Percentiles rank a stretch among this genome's conserved stretches.
Conservation (phyloP, 2,113 vertebrate genomes). For the Charina bottae region DNA sequence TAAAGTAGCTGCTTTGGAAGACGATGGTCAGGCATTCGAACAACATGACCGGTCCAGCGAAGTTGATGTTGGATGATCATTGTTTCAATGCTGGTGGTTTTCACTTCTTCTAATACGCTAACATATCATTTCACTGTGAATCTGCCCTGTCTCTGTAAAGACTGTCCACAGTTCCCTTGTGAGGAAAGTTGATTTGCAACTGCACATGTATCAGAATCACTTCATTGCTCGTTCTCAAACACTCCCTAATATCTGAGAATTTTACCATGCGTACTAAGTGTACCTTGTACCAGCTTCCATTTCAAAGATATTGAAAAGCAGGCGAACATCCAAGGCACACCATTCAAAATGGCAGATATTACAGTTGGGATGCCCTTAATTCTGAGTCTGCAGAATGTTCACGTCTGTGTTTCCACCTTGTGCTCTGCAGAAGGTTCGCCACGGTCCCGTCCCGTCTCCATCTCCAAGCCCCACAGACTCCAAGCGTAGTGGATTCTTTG, state of each 20-base stretch:
- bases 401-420: neutral
- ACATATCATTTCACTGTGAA: neutral
- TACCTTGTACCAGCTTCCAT: neutral
- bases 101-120: no score
- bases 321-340: neutral
- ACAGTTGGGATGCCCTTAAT: neutral
- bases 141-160: neutral
- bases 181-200: neutral
- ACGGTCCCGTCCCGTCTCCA: conserved; percentile 59
- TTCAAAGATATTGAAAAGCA: neutral
- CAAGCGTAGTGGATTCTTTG: conserved; percentile 66
- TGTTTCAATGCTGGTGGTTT: no score
- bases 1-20: no score
- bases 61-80: no score
- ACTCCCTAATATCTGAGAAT: neutral
- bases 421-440: conserved; percentile 58
- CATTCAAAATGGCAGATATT: neutral
- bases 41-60: no score
- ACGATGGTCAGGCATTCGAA: no score
- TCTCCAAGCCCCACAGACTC: conserved; percentile 73
- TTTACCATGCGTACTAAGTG: neutral
- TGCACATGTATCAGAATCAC: neutral
- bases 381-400: neutral
- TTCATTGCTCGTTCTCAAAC: neutral
- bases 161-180: neutral